phyloP scores from a whole-genome alignment of 2,888 invertebrate species.

The Ochropacha duplaris region DNA sequence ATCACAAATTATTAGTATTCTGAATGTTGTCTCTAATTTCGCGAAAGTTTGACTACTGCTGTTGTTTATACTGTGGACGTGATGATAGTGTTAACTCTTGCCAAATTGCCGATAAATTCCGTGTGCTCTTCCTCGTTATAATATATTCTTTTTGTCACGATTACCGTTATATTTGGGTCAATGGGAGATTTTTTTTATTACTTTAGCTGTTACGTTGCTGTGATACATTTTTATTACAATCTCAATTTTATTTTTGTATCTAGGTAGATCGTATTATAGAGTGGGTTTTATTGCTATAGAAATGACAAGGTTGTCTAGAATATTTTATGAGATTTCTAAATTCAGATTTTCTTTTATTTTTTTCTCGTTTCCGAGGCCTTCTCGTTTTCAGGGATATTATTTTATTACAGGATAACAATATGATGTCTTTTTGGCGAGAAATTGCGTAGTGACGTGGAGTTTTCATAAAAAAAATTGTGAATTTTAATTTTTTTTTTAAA shows the following conservation, averaged over 20 bases:
- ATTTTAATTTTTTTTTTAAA: too few species aligned
- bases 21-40: background rate
- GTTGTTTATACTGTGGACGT: background rate
- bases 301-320: background rate
- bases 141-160: slow-evolving; percentile 18
- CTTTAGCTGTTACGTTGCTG: slow-evolving; percentile 2
- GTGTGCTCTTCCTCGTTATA: slow-evolving; percentile 34
- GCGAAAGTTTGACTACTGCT: background rate
- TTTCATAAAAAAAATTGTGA: too few species aligned
- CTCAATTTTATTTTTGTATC: slow-evolving; percentile 8
- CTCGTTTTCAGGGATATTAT: too few species aligned
- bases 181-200: slow-evolving; percentile 24
- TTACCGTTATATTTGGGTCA: slow-evolving; percentile 47
- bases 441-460: too few species aligned
- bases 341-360: too few species aligned
- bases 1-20: background rate
- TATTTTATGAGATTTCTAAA: background rate
- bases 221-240: slow-evolving; percentile 17
- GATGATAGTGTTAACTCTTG: slow-evolving; percentile 15
- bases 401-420: too few species aligned
- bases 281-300: background rate
- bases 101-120: slow-evolving; percentile 34
- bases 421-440: too few species aligned
- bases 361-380: too few species aligned
- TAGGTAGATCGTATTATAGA: background rate